Evolutionary conservation across 2,888 invertebrate genomes (phyloP), one percentile per base, ranked within the genome.

Genomic region (Platycheirus albimanus): DNA sequence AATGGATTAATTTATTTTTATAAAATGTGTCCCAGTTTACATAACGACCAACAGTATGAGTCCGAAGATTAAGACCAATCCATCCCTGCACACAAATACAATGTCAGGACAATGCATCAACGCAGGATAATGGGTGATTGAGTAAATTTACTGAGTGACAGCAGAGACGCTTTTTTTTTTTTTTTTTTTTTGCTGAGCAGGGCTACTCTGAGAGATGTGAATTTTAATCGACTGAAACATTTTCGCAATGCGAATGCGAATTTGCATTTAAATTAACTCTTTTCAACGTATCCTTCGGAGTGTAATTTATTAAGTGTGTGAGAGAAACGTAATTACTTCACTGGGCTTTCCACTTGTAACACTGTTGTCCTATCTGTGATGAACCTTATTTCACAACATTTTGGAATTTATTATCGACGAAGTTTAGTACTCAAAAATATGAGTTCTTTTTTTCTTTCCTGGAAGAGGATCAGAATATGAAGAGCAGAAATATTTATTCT

Each of bases 291-390:
- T 36, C 54, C 19, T 54, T n/a, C 20, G 20, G 36, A 38, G 13
- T 11, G 54, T 54, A 36, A 54, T 36, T 54, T 54, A 54, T 54
- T 54, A 20, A 54, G 54, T 54, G 54, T 36, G 36, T 54, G 54
- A 36, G 20, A n/a, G 20, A 54, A 38, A 19, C 36, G 36, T 13
- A 54, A 54, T 54, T 54, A 36, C 52, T 51, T 15, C 51, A 17
- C 15, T 13, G 28, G 5, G 30, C 30, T 33, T 33, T 33, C 6
- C 24, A n/a, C n/a, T n/a, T n/a, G n/a, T n/a, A n/a, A n/a, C n/a
- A n/a, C n/a, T n/a, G n/a, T n/a, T n/a, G n/a, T n/a, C n/a, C n/a
- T n/a, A n/a, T n/a, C n/a, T n/a, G n/a, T n/a, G n/a, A n/a, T n/a
- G n/a, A n/a, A n/a, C n/a, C n/a, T n/a, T n/a, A n/a, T n/a, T n/a